Conservation (phyloP, 1,140 invertebrate species). For the Nilaparvata lugens region DNA sequence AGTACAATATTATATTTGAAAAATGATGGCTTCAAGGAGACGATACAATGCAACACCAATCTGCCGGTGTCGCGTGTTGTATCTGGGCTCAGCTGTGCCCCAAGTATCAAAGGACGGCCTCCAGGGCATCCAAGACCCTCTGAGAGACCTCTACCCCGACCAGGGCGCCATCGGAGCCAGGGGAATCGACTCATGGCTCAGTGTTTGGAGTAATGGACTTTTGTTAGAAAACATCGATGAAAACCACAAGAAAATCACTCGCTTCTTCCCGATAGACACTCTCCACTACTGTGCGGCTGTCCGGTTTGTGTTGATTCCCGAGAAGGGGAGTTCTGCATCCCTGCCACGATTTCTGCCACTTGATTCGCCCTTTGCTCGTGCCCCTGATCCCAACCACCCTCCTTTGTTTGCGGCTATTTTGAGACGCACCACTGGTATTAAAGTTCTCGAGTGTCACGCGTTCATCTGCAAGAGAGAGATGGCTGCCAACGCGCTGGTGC, state of each 20-base stretch:
- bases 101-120: conserved; percentile 95
- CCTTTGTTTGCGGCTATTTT: conserved; percentile 94
- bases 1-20: background rate
- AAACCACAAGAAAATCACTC: conserved; percentile 80
- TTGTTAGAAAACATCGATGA: conserved; percentile 92
- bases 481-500: conserved; percentile 82
- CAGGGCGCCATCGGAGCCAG: conserved; percentile 70
- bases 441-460: conserved; percentile 95
- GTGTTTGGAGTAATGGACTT: conserved; percentile 91
- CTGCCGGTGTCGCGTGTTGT: conserved; percentile 89
- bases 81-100: conserved; percentile 91
- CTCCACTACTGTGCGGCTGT: conserved; percentile 96
- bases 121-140: conserved; percentile 91
- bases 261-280: conserved; percentile 92
- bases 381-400: conserved; percentile 71
- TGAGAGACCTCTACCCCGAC: conserved; percentile 89
- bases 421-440: conserved; percentile 87
- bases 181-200: conserved; percentile 93
- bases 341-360: conserved; percentile 82
- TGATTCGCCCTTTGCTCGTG: conserved; percentile 86
- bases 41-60: conserved; percentile 58
- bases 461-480: conserved; percentile 94
- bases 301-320: conserved; percentile 48
- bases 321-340: conserved; percentile 37
- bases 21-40: conserved; percentile 2